Conservation (phyloP, 2,888 invertebrate genomes). For the Sclerodermus sp. region DNA sequence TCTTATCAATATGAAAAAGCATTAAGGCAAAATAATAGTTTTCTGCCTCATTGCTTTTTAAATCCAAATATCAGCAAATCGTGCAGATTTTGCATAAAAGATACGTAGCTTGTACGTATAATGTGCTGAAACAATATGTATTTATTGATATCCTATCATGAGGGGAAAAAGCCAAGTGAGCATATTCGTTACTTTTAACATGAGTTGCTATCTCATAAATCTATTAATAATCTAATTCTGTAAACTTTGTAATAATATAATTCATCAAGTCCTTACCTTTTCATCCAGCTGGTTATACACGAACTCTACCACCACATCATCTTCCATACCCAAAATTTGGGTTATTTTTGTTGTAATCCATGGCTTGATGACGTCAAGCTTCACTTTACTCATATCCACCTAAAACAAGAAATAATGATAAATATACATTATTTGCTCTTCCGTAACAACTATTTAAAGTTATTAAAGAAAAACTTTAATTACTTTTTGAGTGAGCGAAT, state of each 20-base stretch:
- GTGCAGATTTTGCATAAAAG: conserved; percentile 30
- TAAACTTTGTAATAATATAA: background rate
- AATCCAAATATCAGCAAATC: conserved; percentile 30
- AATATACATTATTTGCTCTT: background rate
- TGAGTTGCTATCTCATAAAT: background rate
- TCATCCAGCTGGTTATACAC: conserved; percentile 98
- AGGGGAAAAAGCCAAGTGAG: conserved; percentile 58
- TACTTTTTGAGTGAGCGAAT: conserved; percentile 90
- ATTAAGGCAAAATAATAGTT: conserved; percentile 24
- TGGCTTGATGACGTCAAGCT: conserved; percentile 95
- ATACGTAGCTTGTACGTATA: conserved; percentile 28
- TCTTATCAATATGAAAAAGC: conserved; percentile 21
- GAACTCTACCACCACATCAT: conserved; percentile 98
- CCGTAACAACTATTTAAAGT: background rate
- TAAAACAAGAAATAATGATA: conserved; percentile 44
- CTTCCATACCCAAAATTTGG: conserved; percentile 95
- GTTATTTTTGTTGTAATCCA: conserved; percentile 98
- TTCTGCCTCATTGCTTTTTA: conserved; percentile 33
- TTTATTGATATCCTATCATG: conserved; percentile 53
- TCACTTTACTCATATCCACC: conserved; percentile 98
- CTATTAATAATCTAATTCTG: conserved; percentile 15
- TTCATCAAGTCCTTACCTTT: conserved; percentile 66
- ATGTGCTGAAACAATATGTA: conserved; percentile 53
- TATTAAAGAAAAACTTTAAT: background rate
- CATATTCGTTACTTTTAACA: conserved; percentile 24